These are phyloP conservation scores for Hemiprocne comata DNA, from an alignment of 2,113 vertebrate species.

Conservation along the genomic window DNA sequence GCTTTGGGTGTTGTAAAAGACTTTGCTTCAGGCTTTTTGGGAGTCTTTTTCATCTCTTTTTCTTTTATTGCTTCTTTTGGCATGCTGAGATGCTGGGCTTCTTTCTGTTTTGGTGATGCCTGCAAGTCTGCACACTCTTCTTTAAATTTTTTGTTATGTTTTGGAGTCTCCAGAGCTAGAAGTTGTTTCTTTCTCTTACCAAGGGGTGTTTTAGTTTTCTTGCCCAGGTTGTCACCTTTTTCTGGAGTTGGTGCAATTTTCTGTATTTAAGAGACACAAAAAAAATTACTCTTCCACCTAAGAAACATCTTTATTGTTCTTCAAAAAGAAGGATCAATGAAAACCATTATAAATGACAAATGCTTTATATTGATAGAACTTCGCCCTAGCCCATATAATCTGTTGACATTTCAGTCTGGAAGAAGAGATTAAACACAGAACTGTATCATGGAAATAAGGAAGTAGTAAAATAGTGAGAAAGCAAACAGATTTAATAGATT, in stretches of 20 bases:
- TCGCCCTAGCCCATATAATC: background rate
- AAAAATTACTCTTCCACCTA: background rate
- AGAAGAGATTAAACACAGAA: background rate
- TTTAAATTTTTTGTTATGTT: background rate
- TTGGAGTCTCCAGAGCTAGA: background rate
- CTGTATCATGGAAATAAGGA: background rate
- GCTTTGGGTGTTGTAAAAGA: constrained; percentile 41
- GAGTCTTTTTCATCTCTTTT: constrained; percentile 60
- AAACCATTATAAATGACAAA: background rate
- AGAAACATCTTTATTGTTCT: background rate
- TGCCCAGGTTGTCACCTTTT: background rate
- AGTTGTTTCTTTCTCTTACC: constrained; percentile 30
- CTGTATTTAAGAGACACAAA: constrained; percentile 31
- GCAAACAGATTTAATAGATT: background rate
- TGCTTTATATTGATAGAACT: fast-evolving
- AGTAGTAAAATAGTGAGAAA: background rate
- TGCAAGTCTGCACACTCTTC: background rate
- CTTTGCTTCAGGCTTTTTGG: constrained; percentile 59
- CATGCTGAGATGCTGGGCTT: background rate
- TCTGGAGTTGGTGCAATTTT: background rate
- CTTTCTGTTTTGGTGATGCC: background rate
- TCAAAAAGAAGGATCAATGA: background rate
- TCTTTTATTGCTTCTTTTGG: constrained; percentile 19
- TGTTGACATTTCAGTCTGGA: background rate
- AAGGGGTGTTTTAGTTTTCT: background rate